A percentile compares a stretch with the other conserved stretches of the same genome.
These are phyloP conservation scores for Capricornis sumatraensis DNA, from an alignment of 2,113 vertebrate species.

Conservation along the genomic window DNA sequence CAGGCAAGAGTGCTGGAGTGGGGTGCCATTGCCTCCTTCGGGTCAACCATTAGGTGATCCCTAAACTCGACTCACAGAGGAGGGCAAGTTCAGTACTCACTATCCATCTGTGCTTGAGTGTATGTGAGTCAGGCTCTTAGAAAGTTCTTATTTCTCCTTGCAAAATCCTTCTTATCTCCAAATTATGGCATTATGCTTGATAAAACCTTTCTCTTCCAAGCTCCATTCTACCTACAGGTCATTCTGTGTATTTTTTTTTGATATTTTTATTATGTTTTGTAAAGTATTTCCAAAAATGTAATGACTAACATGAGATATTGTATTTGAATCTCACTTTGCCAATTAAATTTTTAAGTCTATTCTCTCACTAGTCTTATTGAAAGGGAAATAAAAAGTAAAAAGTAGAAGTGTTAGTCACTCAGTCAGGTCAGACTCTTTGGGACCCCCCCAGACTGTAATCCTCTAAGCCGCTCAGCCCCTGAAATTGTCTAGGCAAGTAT, in stretches of 20 bases:
- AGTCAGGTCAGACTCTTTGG: neutral
- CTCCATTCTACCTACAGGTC: neutral
- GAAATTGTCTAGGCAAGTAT: neutral
- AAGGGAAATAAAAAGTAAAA: neutral
- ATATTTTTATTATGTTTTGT: neutral
- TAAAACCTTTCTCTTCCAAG: neutral
- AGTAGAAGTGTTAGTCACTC: neutral
- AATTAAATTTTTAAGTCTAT: neutral
- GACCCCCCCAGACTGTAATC: accelerated
- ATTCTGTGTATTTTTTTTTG: neutral
- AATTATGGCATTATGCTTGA: neutral
- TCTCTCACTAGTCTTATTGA: neutral
- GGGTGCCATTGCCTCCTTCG: no score
- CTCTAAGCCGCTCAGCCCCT: neutral
- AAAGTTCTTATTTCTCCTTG: neutral
- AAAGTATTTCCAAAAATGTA: neutral
- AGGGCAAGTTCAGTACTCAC: neutral
- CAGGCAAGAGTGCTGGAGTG: no score
- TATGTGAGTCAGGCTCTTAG: neutral
- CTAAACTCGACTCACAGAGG: neutral
- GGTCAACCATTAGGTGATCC: neutral
- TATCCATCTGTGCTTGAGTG: neutral
- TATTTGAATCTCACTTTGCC: neutral
- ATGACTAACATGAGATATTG: neutral
- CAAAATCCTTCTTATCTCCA: neutral